Evolutionary conservation across 92 coral and sea anemone species (phyloP), one percentile per base, ranked within the genome.

Genomic region (Epizoanthus ramosus): DNA sequence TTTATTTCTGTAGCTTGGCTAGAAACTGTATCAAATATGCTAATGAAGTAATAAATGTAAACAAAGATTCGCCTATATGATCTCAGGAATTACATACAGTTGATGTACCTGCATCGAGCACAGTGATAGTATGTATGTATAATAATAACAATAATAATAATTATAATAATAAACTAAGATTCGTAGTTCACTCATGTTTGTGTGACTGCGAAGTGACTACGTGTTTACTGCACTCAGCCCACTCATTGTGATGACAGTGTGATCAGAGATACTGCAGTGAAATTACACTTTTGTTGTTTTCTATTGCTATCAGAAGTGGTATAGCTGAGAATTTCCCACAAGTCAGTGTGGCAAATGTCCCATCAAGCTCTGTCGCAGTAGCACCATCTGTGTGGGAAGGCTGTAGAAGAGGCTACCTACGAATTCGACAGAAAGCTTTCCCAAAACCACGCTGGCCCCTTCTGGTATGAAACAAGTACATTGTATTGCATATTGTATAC

Each of bases 371-470:
- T 0, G 24, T 10, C 1, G 39, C 71, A 14, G 43, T 23, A 16
- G 58, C 45, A 23, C 58, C 45, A 1, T 41, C 82, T 31, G 82
- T 69, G 2, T 89, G 89, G 91, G 74, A 75, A 22, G 86, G 63
- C 8, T 94, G 84, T 50, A 93, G 91, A 74, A 86, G 86, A 74
- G 99, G 99, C 5, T 97, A 97, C 75, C 84, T 97, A 56, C 79
- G 99, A 77, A 92, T 97, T 73, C 86, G 92, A 88, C 99, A 97
- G 89, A 97, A 94, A 74, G 98, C 93, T 18, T 97, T 97, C 73
- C 97, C 99, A 2, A 97, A 97, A 83, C 89, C 87, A 74, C 88
- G 91, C 74, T 97, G 99, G 99, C 99, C 99, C 16, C 87, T 97
- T 18, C 87, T 97, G 92, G 99, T 97, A 87, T 58, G 93, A 8